These are phyloP conservation scores for Campopleginae sp. DNA, from an alignment of 2,888 invertebrate species.

Conservation along the genomic window DNA sequence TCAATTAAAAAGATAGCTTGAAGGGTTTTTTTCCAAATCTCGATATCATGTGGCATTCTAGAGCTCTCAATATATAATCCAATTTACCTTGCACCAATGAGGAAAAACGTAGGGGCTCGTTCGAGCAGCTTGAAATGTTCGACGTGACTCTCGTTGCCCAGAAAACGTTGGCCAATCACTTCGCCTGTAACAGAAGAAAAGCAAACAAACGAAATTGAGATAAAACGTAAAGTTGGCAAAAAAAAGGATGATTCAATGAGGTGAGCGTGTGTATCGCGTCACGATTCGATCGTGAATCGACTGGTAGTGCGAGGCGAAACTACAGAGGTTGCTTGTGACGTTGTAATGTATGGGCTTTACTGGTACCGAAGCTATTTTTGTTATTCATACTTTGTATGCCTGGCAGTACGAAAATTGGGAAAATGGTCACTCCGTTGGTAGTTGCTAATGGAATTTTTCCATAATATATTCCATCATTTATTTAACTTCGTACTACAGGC, in stretches of 20 bases:
- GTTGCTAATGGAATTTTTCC: constrained; percentile 17
- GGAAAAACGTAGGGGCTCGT: constrained; percentile 93
- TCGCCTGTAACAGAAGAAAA: constrained; percentile 87
- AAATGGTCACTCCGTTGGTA: constrained; percentile 3
- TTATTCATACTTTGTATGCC: constrained; percentile 1
- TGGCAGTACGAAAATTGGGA: neutral
- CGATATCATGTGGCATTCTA: neutral
- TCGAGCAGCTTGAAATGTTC: constrained; percentile 96
- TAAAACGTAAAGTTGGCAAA: constrained; percentile 26
- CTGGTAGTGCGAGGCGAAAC: constrained; percentile 28
- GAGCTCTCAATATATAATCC: neutral
- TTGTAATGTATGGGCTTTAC: constrained; percentile 32
- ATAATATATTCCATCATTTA: constrained; percentile 3
- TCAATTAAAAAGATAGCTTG: neutral
- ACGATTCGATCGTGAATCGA: constrained; percentile 55
- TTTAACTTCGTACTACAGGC: neutral
- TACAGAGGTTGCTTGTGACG: constrained; percentile 29
- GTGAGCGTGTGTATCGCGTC: constrained; percentile 37
- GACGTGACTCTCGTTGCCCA: constrained; percentile 91
- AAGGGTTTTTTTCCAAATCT: neutral
- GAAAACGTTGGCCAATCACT: constrained; percentile 90
- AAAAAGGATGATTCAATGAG: constrained; percentile 52
- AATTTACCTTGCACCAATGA: constrained; percentile 95
- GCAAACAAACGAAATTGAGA: constrained; percentile 74
- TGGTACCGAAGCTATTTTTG: constrained; percentile 15